phyloP scores from a whole-genome alignment of 2,797 vertebrate species.

The Chrosomus eos region DNA sequence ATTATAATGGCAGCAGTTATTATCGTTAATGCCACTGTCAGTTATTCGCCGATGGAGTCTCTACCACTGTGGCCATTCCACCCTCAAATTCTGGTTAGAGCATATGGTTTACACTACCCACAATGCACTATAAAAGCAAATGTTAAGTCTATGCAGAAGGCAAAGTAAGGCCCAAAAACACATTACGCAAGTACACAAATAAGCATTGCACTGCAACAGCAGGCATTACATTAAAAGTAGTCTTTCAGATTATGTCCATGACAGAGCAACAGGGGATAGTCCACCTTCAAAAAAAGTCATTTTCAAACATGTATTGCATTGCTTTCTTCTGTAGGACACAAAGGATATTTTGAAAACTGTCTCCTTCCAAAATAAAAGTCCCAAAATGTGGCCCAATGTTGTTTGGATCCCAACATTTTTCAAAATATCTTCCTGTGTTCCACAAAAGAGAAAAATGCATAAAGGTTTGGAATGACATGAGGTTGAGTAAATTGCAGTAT shows the following conservation, averaged over 20 bases:
- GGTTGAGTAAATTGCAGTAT: neutral
- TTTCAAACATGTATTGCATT: neutral
- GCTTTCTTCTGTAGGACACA: neutral
- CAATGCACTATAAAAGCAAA: constrained; percentile 16
- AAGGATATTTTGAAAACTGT: neutral
- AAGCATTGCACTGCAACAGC: neutral
- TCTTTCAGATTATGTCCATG: neutral
- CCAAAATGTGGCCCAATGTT: neutral
- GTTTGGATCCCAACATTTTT: neutral
- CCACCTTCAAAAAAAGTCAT: neutral
- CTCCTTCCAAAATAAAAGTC: neutral
- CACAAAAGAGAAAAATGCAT: neutral
- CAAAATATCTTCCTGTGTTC: neutral
- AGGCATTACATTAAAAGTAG: neutral
- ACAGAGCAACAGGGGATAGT: neutral
- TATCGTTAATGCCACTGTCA: constrained; percentile 53
- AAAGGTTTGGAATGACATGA: neutral
- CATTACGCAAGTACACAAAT: neutral
- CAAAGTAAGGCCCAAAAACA: neutral
- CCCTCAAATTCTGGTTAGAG: constrained; percentile 9
- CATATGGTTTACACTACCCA: constrained; percentile 23
- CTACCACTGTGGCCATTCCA: constrained; percentile 30
- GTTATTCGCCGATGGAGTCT: constrained; percentile 47
- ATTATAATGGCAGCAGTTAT: constrained; percentile 58
- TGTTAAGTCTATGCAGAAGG: neutral